Evolutionary conservation across 2,797 vertebrate genomes (phyloP), one percentile per base, ranked within the genome.

Genomic region (Chaetophractus vellerosus): DNA sequence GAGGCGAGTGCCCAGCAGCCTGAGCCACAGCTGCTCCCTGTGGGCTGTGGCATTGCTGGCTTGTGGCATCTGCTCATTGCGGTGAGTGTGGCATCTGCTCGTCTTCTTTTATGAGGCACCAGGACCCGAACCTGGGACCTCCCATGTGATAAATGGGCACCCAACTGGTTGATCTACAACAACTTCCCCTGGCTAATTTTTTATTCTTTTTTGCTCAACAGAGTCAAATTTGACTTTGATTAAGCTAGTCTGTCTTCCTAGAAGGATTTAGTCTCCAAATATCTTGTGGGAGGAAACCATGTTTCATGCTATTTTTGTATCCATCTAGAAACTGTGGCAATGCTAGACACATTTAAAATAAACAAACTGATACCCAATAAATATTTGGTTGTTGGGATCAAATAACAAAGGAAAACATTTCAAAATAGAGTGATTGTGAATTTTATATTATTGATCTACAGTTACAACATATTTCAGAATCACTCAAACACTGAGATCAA

Each of bases 381-480:
- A 68, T 28, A 81, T 74, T 87, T 88, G 16, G 5, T 88, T 88
- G 5, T 31, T 41, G 4, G 18, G 18, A 45, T 61, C 45, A 55
- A 78, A 14, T 52, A 52, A 59, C 59, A 81, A 79, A 16, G 2
- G 28, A 76, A 86, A 81, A 33, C 41, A 52, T 90, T 38, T 18
- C 23, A 90, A 90, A 87, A n/a, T 4, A 87, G 8, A 94, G n/a
- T 72, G 6, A 85, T 71, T 88, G 93, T 95, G 57, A 89, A 82
- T 69, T 88, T 90, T 87, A 76, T 78, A 55, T 71, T 92, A 91
- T 80, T 55, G 52, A 85, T 78, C 48, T 78, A 52, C 14, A 66
- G 28, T 90, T 93, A 33, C 81, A 79, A 69, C 24, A 66, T 91
- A 91, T 94, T 95, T 88, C 14, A 83, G 41, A 88, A 89, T 89